Conservation (phyloP, 1,140 invertebrate genomes). For the Papilio helenus region DNA sequence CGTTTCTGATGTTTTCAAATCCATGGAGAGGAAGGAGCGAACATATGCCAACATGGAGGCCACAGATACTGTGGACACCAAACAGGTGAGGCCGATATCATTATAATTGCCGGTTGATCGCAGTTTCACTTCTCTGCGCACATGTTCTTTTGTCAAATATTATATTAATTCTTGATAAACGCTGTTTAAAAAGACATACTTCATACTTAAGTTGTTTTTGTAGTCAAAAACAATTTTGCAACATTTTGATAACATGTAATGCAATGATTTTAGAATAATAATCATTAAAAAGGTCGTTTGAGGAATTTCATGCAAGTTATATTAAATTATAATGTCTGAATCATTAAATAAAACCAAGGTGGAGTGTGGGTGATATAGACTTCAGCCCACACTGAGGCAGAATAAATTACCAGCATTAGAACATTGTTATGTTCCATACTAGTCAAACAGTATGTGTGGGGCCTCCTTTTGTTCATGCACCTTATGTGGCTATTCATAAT, state of each 20-base stretch:
- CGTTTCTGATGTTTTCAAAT: conserved; percentile 79
- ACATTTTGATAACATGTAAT: not conserved
- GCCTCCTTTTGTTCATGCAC: conserved; percentile 48
- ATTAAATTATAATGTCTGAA: conserved; percentile 61
- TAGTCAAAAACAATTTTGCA: not conserved
- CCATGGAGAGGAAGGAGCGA: conserved; percentile 78
- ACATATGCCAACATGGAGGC: conserved; percentile 80
- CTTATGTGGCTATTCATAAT: conserved; percentile 37
- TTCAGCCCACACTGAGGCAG: conserved; percentile 71
- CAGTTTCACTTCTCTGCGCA: conserved; percentile 56
- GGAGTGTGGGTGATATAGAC: conserved; percentile 71
- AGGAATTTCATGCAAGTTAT: not conserved
- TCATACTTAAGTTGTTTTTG: not conserved
- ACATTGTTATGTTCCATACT: conserved; percentile 74
- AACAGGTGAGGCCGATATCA: conserved; percentile 71
- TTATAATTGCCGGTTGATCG: conserved; percentile 72
- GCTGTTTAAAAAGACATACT: not conserved
- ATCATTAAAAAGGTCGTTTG: not conserved
- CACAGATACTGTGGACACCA: conserved; percentile 76
- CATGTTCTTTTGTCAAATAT: conserved; percentile 46
- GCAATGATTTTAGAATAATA: not conserved
- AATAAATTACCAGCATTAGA: conserved; percentile 80
- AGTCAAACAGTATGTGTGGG: conserved; percentile 60
- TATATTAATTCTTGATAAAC: not conserved
- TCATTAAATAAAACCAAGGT: conserved; percentile 70